Evolutionary conservation across 2,113 vertebrate genomes (phyloP).

Genomic region (Coturnix japonica): DNA sequence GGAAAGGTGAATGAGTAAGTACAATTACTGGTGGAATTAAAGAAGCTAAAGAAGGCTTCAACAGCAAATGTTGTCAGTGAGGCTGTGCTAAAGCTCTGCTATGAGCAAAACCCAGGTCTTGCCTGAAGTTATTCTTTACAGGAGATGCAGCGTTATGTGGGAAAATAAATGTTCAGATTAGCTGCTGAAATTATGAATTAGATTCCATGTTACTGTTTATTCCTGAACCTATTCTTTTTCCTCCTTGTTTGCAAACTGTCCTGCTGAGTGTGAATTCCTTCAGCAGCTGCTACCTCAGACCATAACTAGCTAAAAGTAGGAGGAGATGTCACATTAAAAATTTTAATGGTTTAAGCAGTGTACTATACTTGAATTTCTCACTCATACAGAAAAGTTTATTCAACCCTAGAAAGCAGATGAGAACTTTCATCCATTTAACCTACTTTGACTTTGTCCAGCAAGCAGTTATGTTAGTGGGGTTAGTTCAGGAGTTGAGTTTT

Average conservation of each 20-base stretch:
- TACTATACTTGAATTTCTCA: neutral
- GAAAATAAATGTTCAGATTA: neutral
- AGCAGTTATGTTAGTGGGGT: rapidly evolving
- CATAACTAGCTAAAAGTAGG: neutral
- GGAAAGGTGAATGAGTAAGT: neutral
- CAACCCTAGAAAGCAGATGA: neutral
- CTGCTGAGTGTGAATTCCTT: neutral
- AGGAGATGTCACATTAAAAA: neutral
- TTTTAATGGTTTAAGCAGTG: neutral
- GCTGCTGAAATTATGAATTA: neutral
- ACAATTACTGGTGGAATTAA: neutral
- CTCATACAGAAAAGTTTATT: neutral
- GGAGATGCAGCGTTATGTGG: neutral
- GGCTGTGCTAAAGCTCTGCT: neutral
- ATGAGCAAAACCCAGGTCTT: neutral
- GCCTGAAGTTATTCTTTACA: neutral
- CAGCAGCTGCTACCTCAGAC: neutral
- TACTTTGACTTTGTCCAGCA: rapidly evolving
- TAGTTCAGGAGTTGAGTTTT: neutral
- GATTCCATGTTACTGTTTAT: neutral
- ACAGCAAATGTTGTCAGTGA: neutral
- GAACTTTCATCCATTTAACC: neutral
- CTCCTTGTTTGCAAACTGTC: neutral
- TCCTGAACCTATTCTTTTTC: neutral
- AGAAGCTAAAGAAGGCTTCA: neutral